Conservation (phyloP, 2,113 vertebrate species). For the Brienomyrus longianalis region DNA sequence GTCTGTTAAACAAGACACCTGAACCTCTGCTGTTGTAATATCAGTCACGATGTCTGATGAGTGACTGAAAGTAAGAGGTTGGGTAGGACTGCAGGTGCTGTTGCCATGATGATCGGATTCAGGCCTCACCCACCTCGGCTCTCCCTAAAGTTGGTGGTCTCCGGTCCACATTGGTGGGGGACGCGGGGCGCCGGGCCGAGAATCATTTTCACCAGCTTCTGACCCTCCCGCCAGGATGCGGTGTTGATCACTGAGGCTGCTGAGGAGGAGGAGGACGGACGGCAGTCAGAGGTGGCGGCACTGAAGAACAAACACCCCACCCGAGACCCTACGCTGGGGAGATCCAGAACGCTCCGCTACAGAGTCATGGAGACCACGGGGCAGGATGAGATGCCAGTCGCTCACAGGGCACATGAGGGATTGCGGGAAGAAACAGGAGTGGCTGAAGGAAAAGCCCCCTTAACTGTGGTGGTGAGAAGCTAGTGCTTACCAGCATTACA, state of each 20-base stretch:
- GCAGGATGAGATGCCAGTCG: not conserved
- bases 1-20: not conserved
- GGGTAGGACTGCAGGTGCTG: not conserved
- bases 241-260: slow-evolving; percentile 62
- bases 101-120: not conserved
- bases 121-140: slow-evolving; percentile 53
- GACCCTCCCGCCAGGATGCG: slow-evolving; percentile 87
- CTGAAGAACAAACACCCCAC: not conserved
- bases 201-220: slow-evolving; percentile 83
- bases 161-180: slow-evolving; percentile 51
- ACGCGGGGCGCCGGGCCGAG: slow-evolving; percentile 72
- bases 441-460: not conserved
- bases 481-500: not conserved
- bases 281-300: not conserved
- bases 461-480: not conserved
- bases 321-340: not conserved
- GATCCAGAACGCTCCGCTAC: not conserved
- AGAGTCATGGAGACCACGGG: not conserved
- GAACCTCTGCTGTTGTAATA: not conserved
- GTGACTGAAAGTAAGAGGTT: not conserved
- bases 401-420: not conserved
- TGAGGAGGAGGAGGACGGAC: not conserved
- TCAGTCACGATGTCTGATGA: not conserved
- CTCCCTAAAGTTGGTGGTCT: slow-evolving; percentile 54
- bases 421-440: not conserved